phyloP scores from a whole-genome alignment of 2,113 vertebrate genomes.

The Platysternon megacephalum region DNA sequence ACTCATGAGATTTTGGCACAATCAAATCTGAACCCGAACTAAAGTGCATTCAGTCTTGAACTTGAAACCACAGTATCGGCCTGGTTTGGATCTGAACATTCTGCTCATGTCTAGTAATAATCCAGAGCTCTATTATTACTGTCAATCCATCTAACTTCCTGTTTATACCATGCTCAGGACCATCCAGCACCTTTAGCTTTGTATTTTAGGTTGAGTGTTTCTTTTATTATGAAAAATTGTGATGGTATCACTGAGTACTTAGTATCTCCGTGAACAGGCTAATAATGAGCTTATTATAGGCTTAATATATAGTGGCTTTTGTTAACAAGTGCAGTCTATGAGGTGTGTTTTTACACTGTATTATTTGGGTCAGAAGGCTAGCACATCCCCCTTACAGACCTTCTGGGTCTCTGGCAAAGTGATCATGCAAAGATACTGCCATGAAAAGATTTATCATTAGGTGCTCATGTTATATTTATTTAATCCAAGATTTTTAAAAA shows the following conservation, averaged over 20 bases:
- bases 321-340: neutral
- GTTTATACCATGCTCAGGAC: neutral
- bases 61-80: neutral
- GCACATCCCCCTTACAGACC: too few relatives aligned
- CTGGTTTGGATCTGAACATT: neutral
- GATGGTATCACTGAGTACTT: neutral
- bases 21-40: neutral
- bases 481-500: neutral
- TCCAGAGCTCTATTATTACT: neutral
- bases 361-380: neutral
- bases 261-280: neutral
- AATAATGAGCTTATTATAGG: neutral
- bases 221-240: neutral
- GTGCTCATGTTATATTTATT: too few relatives aligned
- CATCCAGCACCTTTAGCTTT: neutral
- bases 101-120: neutral
- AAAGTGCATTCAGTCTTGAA: neutral
- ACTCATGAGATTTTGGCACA: neutral
- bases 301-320: neutral
- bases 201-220: neutral
- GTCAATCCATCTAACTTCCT: neutral
- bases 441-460: neutral
- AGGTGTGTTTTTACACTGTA: neutral
- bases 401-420: neutral
- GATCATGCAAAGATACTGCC: neutral